Evolutionary conservation across 2,888 invertebrate genomes (phyloP).

Genomic region (Drosophila demipolita): DNA sequence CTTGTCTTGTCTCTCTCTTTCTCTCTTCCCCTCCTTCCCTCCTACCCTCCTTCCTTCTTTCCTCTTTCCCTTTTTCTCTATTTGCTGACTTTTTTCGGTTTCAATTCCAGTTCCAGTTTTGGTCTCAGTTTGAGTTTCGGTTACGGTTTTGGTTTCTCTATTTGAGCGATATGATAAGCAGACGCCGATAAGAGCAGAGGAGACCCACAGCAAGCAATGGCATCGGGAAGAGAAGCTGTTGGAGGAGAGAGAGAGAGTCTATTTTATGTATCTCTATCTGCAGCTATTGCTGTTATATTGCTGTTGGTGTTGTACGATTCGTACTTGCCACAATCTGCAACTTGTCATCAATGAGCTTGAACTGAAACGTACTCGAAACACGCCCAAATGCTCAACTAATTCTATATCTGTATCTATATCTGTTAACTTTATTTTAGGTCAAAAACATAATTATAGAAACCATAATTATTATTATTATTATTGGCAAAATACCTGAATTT

Average conservation of each 20-base stretch:
- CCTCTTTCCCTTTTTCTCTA: not conserved
- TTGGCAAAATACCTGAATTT: no score
- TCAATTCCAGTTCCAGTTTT: not conserved
- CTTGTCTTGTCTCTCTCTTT: constrained; percentile 14
- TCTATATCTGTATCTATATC: not conserved
- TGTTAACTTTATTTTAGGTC: no score
- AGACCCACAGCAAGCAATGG: not conserved
- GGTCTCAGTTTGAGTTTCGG: not conserved
- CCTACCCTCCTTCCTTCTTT: constrained; percentile 5
- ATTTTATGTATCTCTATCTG: constrained; percentile 30
- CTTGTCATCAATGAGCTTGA: constrained; percentile 39
- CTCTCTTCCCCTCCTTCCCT: constrained; percentile 13
- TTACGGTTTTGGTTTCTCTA: not conserved
- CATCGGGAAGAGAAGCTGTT: not conserved
- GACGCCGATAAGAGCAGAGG: constrained; percentile 19
- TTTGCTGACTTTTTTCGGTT: not conserved
- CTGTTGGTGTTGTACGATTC: not conserved
- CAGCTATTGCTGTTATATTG: constrained; percentile 4
- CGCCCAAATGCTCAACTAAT: not conserved
- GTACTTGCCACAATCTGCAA: constrained; percentile 34
- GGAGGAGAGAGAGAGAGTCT: not conserved
- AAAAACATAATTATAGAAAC: no score
- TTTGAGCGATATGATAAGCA: constrained; percentile 28
- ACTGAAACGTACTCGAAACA: constrained; percentile 10
- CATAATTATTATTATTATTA: no score